Conservation (phyloP, 2,888 invertebrate genomes). For the Plagodis pulveraria region DNA sequence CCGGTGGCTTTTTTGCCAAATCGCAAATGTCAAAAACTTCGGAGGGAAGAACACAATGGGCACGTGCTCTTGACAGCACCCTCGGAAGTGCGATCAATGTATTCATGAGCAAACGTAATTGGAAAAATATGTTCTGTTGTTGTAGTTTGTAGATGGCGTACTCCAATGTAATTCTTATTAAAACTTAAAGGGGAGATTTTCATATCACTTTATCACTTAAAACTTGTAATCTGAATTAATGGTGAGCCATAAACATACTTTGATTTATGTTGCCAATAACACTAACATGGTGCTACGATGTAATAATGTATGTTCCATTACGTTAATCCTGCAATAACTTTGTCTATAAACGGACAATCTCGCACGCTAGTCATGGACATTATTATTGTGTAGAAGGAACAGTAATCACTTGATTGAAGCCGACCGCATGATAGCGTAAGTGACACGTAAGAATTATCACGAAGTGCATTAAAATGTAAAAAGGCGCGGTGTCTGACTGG, state of each 20-base stretch:
- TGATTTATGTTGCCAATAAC: slow-evolving; percentile 25
- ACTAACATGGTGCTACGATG: slow-evolving; percentile 11
- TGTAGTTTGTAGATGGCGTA: slow-evolving; percentile 15
- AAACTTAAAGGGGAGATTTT: slow-evolving; percentile 7
- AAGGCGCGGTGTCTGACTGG: slow-evolving; percentile 50
- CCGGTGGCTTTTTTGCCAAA: slow-evolving; percentile 41
- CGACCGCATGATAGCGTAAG: slow-evolving; percentile 35
- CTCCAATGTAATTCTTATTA: slow-evolving; percentile 16
- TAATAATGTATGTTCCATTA: slow-evolving; percentile 21
- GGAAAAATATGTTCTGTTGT: slow-evolving; percentile 33
- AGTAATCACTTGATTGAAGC: slow-evolving; percentile 41
- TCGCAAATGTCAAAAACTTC: slow-evolving; percentile 53
- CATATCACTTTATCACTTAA: slow-evolving; percentile 9
- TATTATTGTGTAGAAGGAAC: slow-evolving; percentile 30
- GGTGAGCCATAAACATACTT: slow-evolving; percentile 14
- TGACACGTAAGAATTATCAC: slow-evolving; percentile 44
- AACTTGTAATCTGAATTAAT: slow-evolving; percentile 18
- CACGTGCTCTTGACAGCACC: slow-evolving; percentile 38
- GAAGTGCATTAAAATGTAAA: slow-evolving; percentile 54
- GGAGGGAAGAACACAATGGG: slow-evolving; percentile 48
- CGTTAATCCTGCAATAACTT: slow-evolving; percentile 22
- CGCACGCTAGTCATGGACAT: slow-evolving; percentile 17
- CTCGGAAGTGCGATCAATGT: slow-evolving; percentile 50
- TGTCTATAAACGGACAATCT: slow-evolving; percentile 20
- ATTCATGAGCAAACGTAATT: slow-evolving; percentile 45